Evolutionary conservation across 2,888 invertebrate genomes (phyloP), one percentile per base, ranked within the genome.

Genomic region (Ormyrus nitidulus): DNA sequence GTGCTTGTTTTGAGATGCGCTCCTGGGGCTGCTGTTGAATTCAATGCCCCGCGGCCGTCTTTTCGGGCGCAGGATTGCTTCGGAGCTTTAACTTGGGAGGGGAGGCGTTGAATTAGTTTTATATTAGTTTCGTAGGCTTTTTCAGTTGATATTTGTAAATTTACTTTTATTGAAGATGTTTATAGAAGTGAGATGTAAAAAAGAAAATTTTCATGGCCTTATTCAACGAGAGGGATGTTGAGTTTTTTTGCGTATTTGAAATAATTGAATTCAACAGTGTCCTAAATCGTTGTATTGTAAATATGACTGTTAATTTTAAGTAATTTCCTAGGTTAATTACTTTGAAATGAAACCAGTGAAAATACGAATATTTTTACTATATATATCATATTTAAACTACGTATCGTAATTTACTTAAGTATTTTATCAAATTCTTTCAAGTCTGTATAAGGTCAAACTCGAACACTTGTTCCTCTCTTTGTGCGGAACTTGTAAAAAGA

Each of bases 401-500:
- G 54, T 62, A 5, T 7, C 19, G 34, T 51, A 61, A 58, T 61
- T 19, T 49, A 59, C 44, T 44, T 56, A 64, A 51, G 34, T 59
- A 68, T 53, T 66, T 68, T 59, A 74, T 58, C 8, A 34, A 75
- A 59, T 34, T 65, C 10, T 48, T 10, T 76, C 58, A 48, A 61
- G 59, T 68, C 13, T 77, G 48, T 49, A n/a, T 77, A 64, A 64
- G 77, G 34, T 58, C 58, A 70, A 64, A 56, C 19, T 51, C 46
- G 19, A 10, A 49, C 11, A 34, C 48, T 69, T 61, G 53, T 62
- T 68, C 51, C 53, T 72, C 59, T 78, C 61, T 66, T 54, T 19
- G 51, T 19, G 13, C 46, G 51, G 9, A 58, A 19, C 44, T 77
- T 66, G 72, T 78, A 72, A 59, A 78, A 78, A 71, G n/a, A 19